These are phyloP conservation scores for Cephus cinctus DNA, from an alignment of 1,140 invertebrate genomes.

Conservation along the genomic window DNA sequence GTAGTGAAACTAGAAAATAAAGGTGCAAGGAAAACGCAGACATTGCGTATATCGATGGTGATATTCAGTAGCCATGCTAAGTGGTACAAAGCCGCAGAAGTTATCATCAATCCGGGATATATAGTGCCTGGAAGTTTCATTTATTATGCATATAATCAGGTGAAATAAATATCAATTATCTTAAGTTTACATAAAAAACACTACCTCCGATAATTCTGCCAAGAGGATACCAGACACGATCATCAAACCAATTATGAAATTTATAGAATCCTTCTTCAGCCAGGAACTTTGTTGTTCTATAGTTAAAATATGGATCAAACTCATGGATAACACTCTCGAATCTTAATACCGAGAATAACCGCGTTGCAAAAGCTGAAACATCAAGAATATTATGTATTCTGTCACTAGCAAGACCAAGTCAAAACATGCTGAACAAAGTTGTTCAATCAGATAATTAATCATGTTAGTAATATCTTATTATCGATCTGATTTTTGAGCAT, in stretches of 20 bases:
- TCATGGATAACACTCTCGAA: slow-evolving; percentile 99
- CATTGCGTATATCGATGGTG: slow-evolving; percentile 94
- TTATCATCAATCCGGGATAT: slow-evolving; percentile 97
- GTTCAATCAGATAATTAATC: too few species aligned
- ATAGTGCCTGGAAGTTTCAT: too few species aligned
- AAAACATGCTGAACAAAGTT: too few species aligned
- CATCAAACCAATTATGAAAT: slow-evolving; percentile 99
- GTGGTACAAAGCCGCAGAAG: slow-evolving; percentile 90
- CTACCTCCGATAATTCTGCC: slow-evolving; percentile 93
- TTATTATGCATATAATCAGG: slow-evolving; percentile 35
- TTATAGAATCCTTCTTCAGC: slow-evolving; percentile 96
- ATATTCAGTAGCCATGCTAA: slow-evolving; percentile 88
- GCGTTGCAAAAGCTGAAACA: slow-evolving; percentile 88
- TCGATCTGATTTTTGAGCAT: too few species aligned
- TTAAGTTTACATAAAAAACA: slow-evolving; percentile 14
- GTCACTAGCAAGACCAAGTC: too few species aligned
- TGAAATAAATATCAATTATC: slow-evolving; percentile 11
- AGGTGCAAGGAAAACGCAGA: slow-evolving; percentile 97
- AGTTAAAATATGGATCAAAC: slow-evolving; percentile 99
- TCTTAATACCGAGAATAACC: slow-evolving; percentile 93
- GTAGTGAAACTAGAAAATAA: slow-evolving; percentile 96
- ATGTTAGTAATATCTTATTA: too few species aligned
- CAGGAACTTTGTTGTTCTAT: slow-evolving; percentile 92
- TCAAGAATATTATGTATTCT: too few species aligned
- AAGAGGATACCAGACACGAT: slow-evolving; percentile 96